These are phyloP conservation scores for Mirounga angustirostris DNA, from an alignment of 2,113 vertebrate genomes.

Conservation along the genomic window DNA sequence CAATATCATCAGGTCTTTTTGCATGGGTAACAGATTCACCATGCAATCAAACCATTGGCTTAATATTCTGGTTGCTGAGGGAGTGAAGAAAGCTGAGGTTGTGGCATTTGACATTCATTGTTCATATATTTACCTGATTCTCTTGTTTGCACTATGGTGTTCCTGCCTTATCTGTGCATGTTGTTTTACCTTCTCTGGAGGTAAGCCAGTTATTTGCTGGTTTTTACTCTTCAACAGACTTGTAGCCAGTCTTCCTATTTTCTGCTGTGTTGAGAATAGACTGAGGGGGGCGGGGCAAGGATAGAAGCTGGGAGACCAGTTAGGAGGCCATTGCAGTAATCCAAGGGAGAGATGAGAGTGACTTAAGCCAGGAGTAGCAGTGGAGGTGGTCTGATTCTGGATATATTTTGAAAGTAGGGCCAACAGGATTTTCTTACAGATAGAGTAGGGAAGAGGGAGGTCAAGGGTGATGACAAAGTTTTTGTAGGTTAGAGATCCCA, in stretches of 20 bases:
- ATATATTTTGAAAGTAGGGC: neutral
- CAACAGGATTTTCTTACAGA: neutral
- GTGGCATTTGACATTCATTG: neutral
- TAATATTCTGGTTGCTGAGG: constrained; percentile 6
- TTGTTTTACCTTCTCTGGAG: neutral
- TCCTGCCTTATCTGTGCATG: neutral
- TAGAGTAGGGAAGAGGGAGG: neutral
- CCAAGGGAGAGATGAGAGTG: neutral
- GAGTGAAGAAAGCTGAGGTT: neutral
- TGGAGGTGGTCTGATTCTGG: neutral
- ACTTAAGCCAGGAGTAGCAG: neutral
- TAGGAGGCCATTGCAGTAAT: neutral
- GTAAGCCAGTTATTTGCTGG: neutral
- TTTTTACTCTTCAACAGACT: neutral
- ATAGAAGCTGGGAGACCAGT: neutral
- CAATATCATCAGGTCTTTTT: neutral
- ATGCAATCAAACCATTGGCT: neutral
- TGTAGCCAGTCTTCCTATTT: neutral
- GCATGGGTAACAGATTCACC: neutral
- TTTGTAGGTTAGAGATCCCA: constrained; percentile 4
- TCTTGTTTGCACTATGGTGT: neutral
- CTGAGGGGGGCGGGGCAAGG: neutral
- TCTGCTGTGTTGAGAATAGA: neutral
- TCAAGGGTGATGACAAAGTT: neutral
- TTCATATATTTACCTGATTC: neutral